phyloP scores from a whole-genome alignment of 1,140 invertebrate genomes.

The Heliconius eleuchia region DNA sequence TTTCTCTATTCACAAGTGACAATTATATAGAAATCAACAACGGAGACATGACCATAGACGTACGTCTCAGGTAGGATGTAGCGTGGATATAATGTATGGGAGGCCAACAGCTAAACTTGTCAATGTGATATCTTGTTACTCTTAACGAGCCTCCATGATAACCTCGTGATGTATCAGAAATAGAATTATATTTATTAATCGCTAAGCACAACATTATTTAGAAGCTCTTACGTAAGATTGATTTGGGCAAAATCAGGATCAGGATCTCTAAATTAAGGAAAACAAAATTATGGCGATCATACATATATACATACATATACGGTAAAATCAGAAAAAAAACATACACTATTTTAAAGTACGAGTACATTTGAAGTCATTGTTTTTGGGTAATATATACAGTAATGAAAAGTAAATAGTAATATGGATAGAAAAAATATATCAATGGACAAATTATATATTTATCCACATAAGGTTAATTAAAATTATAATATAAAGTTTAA shows the following conservation, averaged over 20 bases:
- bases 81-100: constrained; percentile 4
- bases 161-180: background rate
- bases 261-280: too few relatives aligned
- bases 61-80: background rate
- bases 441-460: background rate
- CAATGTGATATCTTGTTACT: constrained; percentile 14
- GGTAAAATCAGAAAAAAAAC: too few relatives aligned
- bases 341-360: too few relatives aligned
- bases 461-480: background rate
- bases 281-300: too few relatives aligned
- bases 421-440: background rate
- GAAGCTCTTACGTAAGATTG: too few relatives aligned
- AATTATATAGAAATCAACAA: constrained; percentile 15
- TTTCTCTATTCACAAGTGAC: constrained; percentile 19
- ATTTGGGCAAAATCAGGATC: too few relatives aligned
- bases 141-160: background rate
- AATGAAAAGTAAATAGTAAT: background rate
- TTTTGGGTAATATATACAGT: too few relatives aligned
- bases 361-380: too few relatives aligned
- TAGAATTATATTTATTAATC: background rate
- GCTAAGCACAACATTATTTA: too few relatives aligned
- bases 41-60: constrained; percentile 16
- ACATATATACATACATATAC: too few relatives aligned
- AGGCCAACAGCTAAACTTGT: background rate
- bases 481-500: background rate